Conservation (phyloP, 1,140 invertebrate species). For the Ceratosolen fusciceps region DNA sequence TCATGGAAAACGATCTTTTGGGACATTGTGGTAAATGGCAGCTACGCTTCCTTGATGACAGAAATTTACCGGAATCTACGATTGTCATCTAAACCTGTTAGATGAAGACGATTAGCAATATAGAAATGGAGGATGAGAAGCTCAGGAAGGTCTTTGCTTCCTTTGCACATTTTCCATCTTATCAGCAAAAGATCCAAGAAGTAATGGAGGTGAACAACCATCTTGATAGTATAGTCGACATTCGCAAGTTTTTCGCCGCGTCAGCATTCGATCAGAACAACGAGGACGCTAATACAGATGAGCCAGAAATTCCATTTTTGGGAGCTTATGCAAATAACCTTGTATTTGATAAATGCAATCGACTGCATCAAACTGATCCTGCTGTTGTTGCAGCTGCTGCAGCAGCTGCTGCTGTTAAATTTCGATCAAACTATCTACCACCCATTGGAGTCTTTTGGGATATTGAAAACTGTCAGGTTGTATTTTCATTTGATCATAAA, state of each 20-base stretch:
- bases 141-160: conserved; percentile 58
- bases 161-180: conserved; percentile 45
- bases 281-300: conserved; percentile 6
- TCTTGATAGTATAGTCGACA: not conserved
- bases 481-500: not conserved
- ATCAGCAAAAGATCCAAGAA: not conserved
- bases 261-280: not conserved
- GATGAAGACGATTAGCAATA: conserved; percentile 43
- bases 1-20: conserved; percentile 7
- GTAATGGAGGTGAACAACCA: not conserved
- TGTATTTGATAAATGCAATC: not conserved
- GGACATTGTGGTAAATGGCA: not conserved
- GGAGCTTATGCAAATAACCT: conserved; percentile 49
- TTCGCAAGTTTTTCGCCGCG: not conserved
- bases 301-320: conserved; percentile 52
- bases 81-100: not conserved
- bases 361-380: conserved; percentile 29
- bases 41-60: conserved; percentile 4
- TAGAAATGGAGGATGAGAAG: conserved; percentile 62
- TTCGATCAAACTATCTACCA: conserved; percentile 68
- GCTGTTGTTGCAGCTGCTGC: conserved; percentile 39
- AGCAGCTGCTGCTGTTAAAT: conserved; percentile 42
- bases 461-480: conserved; percentile 87
- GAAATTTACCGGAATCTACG: not conserved
- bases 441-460: conserved; percentile 95